These are phyloP conservation scores for Oxyura jamaicensis DNA, from an alignment of 2,113 vertebrate species.

Conservation along the genomic window DNA sequence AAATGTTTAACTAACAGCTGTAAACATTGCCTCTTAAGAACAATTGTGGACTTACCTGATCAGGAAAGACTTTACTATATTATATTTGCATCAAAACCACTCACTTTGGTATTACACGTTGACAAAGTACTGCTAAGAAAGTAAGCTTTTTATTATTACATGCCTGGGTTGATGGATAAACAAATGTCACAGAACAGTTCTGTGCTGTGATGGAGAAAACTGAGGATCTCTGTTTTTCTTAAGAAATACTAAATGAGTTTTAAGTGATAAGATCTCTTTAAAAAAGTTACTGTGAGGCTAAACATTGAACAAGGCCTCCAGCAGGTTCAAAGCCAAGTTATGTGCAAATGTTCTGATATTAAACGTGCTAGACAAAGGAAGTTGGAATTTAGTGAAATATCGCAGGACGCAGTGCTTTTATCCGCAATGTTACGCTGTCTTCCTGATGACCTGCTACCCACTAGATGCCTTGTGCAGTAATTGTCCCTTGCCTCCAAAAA, in stretches of 20 bases:
- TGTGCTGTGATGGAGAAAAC: not conserved
- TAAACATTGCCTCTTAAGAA: not conserved
- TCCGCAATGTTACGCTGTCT: fast-evolving
- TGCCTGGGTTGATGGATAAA: not conserved
- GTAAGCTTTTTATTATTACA: fast-evolving
- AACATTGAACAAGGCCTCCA: not conserved
- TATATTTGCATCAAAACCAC: not conserved
- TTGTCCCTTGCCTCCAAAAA: not conserved
- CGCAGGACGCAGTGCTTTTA: fast-evolving
- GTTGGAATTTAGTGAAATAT: not conserved
- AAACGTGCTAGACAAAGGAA: not conserved
- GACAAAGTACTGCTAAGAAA: not conserved
- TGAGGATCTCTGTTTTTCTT: not conserved
- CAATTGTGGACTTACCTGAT: not conserved
- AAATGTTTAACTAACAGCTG: not conserved
- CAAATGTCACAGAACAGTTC: fast-evolving
- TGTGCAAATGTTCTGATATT: not conserved
- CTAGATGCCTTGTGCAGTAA: not conserved
- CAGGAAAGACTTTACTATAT: not conserved
- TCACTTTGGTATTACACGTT: fast-evolving
- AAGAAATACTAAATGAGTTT: not conserved
- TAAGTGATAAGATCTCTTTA: not conserved
- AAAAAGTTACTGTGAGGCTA: not conserved
- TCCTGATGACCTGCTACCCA: not conserved
- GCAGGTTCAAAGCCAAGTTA: not conserved